These are phyloP conservation scores for Stenchaetothrips biformis DNA, from an alignment of 2,888 invertebrate species.

Conservation along the genomic window DNA sequence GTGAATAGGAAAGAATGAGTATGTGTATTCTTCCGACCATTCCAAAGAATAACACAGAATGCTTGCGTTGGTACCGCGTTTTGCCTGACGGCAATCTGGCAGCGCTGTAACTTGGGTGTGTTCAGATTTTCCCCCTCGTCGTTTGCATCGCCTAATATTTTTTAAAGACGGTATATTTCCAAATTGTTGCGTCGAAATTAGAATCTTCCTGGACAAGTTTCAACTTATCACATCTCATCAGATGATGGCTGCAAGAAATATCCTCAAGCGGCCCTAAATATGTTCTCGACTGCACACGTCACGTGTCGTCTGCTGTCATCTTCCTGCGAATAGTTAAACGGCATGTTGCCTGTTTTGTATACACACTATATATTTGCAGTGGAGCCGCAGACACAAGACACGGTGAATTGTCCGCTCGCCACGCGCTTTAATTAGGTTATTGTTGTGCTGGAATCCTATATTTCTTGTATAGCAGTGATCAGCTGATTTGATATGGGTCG, in stretches of 20 bases:
- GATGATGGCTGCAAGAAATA: too few relatives aligned
- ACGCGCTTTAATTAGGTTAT: not conserved
- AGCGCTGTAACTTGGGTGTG: not conserved
- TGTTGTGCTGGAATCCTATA: too few relatives aligned
- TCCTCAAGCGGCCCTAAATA: too few relatives aligned
- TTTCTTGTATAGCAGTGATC: too few relatives aligned
- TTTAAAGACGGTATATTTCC: too few relatives aligned
- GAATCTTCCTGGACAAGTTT: too few relatives aligned
- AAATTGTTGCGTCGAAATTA: too few relatives aligned
- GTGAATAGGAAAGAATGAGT: too few relatives aligned
- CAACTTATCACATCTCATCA: too few relatives aligned
- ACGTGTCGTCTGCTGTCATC: slow-evolving; percentile 6
- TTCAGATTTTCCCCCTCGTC: not conserved
- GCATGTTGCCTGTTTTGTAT: not conserved
- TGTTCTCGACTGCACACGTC: not conserved
- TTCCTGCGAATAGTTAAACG: not conserved
- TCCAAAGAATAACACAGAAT: not conserved
- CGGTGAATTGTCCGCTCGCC: too few relatives aligned
- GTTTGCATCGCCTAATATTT: too few relatives aligned
- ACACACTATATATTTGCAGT: not conserved
- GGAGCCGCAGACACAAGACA: not conserved
- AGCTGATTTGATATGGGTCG: not conserved
- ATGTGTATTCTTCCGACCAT: too few relatives aligned
- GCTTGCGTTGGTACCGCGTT: not conserved
- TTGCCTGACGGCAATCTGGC: not conserved